Percentiles rank a stretch among this genome's conserved stretches.
phyloP scores from a whole-genome alignment of 2,113 vertebrate species.

The Excalfactoria chinensis region DNA sequence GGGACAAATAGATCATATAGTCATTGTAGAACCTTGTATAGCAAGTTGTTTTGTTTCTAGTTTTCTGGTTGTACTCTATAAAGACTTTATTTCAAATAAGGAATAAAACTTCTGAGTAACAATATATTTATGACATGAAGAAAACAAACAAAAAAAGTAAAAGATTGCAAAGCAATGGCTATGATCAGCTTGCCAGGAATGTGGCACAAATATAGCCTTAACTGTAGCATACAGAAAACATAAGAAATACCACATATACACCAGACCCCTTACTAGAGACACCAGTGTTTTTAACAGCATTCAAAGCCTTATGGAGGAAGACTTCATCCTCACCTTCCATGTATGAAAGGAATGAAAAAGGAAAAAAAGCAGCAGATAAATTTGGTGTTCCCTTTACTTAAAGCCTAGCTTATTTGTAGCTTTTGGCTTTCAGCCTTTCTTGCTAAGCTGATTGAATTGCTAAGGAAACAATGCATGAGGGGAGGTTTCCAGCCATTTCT shows the following conservation, averaged over 20 bases:
- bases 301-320: background rate
- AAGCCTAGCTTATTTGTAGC: background rate
- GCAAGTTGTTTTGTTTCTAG: background rate
- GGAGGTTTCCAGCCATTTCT: conserved; percentile 13
- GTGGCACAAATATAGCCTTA: background rate
- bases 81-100: background rate
- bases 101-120: background rate
- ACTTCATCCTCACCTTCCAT: background rate
- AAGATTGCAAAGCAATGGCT: background rate
- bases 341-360: background rate
- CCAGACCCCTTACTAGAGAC: background rate
- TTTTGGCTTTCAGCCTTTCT: conserved; percentile 23
- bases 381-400: background rate
- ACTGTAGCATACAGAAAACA: background rate
- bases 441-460: conserved; percentile 9
- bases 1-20: background rate
- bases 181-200: background rate
- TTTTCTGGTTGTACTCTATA: background rate
- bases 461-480: background rate
- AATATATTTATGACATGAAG: background rate
- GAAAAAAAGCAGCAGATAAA: background rate
- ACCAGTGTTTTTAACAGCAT: background rate
- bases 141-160: background rate
- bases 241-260: fast-evolving
- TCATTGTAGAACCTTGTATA: background rate